Base-by-base conservation (phyloP, 2,113 vertebrate species). In the Pongo abelii region DNA sequence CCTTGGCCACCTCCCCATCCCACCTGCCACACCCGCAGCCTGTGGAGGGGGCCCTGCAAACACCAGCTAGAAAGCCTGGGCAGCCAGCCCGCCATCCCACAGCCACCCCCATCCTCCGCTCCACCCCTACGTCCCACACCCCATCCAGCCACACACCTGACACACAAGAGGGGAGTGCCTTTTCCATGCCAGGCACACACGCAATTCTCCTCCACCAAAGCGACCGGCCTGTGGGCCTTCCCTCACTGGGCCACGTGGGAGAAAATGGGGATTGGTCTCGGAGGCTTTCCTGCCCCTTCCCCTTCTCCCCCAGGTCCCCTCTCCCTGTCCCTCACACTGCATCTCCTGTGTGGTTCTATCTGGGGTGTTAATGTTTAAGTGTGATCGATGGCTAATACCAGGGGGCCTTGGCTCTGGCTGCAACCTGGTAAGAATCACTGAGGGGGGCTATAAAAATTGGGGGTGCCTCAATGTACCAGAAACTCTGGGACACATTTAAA, bases 11-110 rank as follows among this genome's bases (percentile, higher is more conserved):
- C 48, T 46, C 57, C 74, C 30, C n/a, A 1, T 16, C 14, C 79
- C 30, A 16, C 0, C 6, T 17, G 38, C 25, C 38, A 50, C 32
- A 43, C 11, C 35, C 35, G 0, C 40, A 32, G 16, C 16, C 1
- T 7, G 32, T n/a, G 38, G 13, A 18, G 23, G n/a, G 25, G 4
- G 22, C 4, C 9, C 27, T 16, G 70, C 57, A 40, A 80, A 13
- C 11, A 18, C 30, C 67, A 27, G 14, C 30, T 9, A 22, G 23
- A 20, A 69, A 38, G 59, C 59, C 48, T 0, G 0, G 25, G 48
- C 5, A 1, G 25, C 40, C 43, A 16, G 6, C 35, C 57, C 6
- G 3, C 17, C 69, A 72, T 16, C 27, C 16, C 78, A 3, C 27
- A 61, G 38, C 23, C n/a, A 46, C 10, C 17, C 4, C 43, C 55